These are phyloP conservation scores for Bos javanicus DNA, from an alignment of 2,113 vertebrate genomes.

Conservation along the genomic window DNA sequence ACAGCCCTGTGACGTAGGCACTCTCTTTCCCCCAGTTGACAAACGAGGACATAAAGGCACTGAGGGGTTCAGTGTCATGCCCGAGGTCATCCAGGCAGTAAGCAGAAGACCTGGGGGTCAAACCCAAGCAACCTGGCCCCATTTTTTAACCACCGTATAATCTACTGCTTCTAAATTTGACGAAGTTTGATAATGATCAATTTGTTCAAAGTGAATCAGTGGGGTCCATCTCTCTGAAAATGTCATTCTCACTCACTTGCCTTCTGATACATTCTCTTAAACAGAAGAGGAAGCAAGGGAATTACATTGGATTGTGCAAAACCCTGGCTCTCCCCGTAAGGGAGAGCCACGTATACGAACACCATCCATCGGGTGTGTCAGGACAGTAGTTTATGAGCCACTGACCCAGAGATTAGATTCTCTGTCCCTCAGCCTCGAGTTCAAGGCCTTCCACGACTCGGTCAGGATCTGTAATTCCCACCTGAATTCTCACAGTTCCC, in stretches of 20 bases:
- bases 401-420: neutral
- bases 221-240: neutral
- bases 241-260: neutral
- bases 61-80: neutral
- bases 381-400: neutral
- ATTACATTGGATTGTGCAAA: neutral
- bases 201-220: neutral
- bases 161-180: neutral
- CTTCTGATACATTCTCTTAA: neutral
- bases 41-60: neutral
- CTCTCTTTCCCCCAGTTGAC: neutral
- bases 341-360: neutral
- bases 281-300: neutral
- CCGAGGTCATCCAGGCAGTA: neutral
- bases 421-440: neutral
- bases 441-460: neutral
- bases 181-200: neutral
- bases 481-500: neutral
- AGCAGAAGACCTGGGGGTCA: neutral
- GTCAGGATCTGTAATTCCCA: neutral
- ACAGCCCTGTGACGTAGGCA: accelerated
- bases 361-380: slow-evolving; percentile 17
- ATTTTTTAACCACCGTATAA: neutral
- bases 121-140: neutral
- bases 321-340: neutral